These are phyloP conservation scores for Leptopterna dolabrata DNA, from an alignment of 2,888 invertebrate species.

Conservation along the genomic window DNA sequence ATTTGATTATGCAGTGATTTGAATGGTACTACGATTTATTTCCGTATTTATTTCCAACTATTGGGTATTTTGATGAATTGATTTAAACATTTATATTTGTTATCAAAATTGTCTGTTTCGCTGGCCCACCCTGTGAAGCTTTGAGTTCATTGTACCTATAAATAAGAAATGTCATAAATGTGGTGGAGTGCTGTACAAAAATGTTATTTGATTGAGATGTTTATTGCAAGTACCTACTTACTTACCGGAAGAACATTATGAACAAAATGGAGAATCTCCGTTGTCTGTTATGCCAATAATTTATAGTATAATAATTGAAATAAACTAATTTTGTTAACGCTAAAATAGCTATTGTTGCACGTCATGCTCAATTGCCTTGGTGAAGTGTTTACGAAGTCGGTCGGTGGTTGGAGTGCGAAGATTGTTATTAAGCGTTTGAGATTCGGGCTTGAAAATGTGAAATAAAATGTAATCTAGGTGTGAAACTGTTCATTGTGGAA, in stretches of 20 bases:
- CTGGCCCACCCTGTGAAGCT: not conserved
- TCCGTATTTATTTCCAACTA: no score
- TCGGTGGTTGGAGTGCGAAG: not conserved
- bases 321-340: not conserved
- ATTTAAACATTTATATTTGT: no score
- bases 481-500: not conserved
- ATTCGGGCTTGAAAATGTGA: not conserved
- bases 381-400: not conserved
- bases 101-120: not conserved
- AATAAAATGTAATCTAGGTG: not conserved
- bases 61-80: no score
- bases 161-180: not conserved
- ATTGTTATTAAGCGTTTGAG: not conserved
- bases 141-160: not conserved
- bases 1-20: not conserved
- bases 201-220: not conserved
- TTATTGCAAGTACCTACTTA: not conserved
- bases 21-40: no score
- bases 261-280: conserved; percentile 23
- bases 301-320: conserved; percentile 16
- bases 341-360: not conserved
- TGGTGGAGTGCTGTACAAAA: not conserved
- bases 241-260: not conserved
- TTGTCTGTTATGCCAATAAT: conserved; percentile 22
- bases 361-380: conserved; percentile 11